These are phyloP conservation scores for Lepetodrilus schrolli DNA, from an alignment of 2,888 invertebrate species.

Conservation along the genomic window DNA sequence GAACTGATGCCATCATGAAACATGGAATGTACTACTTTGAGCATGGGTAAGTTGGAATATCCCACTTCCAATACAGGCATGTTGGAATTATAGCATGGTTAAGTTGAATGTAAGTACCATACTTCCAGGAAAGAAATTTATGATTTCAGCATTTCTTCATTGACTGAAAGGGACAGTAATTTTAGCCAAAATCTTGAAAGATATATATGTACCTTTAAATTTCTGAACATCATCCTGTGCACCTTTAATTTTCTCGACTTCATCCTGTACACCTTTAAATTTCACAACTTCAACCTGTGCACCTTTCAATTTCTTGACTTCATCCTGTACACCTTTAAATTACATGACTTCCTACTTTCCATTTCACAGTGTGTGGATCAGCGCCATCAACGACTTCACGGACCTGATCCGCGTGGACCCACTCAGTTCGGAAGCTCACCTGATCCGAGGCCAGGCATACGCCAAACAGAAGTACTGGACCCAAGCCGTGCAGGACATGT, in stretches of 20 bases:
- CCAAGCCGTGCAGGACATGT: slow-evolving; percentile 72
- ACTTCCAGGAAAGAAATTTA: too few species aligned
- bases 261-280: too few species aligned
- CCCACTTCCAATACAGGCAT: too few species aligned
- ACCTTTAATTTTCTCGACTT: too few species aligned
- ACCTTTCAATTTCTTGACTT: background rate
- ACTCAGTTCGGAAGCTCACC: slow-evolving; percentile 65
- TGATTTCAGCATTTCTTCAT: too few species aligned
- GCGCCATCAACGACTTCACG: slow-evolving; percentile 73
- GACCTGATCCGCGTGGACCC: slow-evolving; percentile 71
- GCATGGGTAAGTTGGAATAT: slow-evolving; percentile 67
- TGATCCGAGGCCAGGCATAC: slow-evolving; percentile 70
- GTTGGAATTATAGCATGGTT: too few species aligned
- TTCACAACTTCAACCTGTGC: too few species aligned
- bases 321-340: background rate
- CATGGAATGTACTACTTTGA: slow-evolving; percentile 73
- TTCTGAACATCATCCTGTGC: too few species aligned
- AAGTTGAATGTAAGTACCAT: too few species aligned
- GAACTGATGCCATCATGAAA: slow-evolving; percentile 72
- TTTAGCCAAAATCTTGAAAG: too few species aligned
- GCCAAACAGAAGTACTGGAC: slow-evolving; percentile 70
- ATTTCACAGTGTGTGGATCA: slow-evolving; percentile 62
- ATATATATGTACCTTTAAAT: too few species aligned
- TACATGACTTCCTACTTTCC: background rate
- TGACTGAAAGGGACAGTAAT: too few species aligned